Evolutionary conservation across 2,797 vertebrate species (phyloP).

Genomic region (Sternotherus odoratus): DNA sequence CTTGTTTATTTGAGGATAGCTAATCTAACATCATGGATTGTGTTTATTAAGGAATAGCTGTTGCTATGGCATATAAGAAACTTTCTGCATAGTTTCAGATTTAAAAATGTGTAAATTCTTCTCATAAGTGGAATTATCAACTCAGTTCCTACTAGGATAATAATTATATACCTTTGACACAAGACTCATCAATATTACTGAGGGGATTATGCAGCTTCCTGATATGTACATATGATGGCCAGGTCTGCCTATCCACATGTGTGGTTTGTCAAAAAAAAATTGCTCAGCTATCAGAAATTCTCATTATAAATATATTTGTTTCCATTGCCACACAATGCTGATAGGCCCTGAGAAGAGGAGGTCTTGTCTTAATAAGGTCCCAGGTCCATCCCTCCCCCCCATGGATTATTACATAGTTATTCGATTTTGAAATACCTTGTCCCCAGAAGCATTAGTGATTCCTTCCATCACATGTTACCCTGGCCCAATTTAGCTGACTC

Average conservation of each 20-base stretch:
- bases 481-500: background rate
- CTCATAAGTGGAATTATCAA: slow-evolving; percentile 42
- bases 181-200: slow-evolving; percentile 4
- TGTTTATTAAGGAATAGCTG: slow-evolving; percentile 7
- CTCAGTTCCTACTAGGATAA: slow-evolving; percentile 26
- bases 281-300: background rate
- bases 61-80: background rate
- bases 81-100: slow-evolving; percentile 24
- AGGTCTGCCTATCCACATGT: slow-evolving; percentile 37
- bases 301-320: background rate
- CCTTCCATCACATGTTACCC: background rate
- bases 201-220: slow-evolving; percentile 7
- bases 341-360: background rate
- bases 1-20: slow-evolving; percentile 25
- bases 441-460: background rate
- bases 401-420: background rate
- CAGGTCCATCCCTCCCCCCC: no score
- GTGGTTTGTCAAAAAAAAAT: background rate
- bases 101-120: slow-evolving; percentile 23
- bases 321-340: slow-evolving; percentile 15
- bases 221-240: slow-evolving; percentile 37
- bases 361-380: background rate
- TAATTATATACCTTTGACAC: slow-evolving; percentile 30
- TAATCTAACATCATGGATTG: slow-evolving; percentile 4
- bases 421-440: background rate